phyloP scores from a whole-genome alignment of 2,113 vertebrate species.

The Rallus limicola region DNA sequence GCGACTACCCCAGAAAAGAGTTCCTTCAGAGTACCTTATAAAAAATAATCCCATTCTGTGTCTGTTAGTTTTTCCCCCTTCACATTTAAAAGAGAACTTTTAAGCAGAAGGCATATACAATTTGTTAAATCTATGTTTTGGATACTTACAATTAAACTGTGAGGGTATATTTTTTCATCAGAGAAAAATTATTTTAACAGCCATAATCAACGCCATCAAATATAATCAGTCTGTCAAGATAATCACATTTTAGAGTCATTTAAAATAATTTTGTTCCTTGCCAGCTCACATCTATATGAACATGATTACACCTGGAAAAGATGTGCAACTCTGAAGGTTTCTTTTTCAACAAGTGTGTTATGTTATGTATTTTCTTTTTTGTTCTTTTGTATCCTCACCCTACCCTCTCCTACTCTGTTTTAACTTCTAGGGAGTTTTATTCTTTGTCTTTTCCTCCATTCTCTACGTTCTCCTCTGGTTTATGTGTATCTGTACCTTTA shows the following conservation, averaged over 20 bases:
- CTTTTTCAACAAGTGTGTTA: background rate
- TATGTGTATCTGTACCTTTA: background rate
- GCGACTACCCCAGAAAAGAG: background rate
- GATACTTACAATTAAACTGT: conserved; percentile 56
- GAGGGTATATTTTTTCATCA: conserved; percentile 53
- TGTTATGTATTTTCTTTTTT: background rate
- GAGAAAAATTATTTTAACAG: conserved; percentile 70
- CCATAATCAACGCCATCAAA: conserved; percentile 73
- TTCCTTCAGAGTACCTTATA: background rate
- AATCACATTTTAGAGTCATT: conserved; percentile 59
- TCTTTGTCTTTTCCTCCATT: background rate
- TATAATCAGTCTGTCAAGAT: conserved; percentile 68
- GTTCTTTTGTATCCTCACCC: background rate
- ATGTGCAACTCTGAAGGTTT: background rate
- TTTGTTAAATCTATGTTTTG: conserved; percentile 32
- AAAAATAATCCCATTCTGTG: background rate
- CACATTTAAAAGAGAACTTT: background rate
- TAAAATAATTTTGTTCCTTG: conserved; percentile 53
- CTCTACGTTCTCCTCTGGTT: background rate
- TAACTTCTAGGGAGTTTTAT: background rate
- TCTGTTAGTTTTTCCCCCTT: background rate
- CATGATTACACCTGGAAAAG: conserved; percentile 18
- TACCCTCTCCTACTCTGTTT: background rate
- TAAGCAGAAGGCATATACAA: background rate
- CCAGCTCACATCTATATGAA: conserved; percentile 33